Evolutionary conservation across 2,888 invertebrate species (phyloP).

Genomic region (Cordilura impudica): DNA sequence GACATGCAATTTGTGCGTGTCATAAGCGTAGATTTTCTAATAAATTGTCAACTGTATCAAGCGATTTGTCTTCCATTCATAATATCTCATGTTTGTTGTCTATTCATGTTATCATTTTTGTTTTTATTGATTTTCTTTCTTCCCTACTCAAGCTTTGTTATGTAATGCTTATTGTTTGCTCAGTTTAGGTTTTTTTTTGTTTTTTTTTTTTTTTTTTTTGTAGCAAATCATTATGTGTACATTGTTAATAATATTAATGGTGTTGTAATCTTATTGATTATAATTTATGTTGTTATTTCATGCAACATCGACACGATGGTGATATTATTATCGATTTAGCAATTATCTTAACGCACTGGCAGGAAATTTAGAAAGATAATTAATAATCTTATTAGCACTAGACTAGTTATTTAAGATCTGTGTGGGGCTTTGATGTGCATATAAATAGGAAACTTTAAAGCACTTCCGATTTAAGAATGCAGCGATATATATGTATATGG

Average conservation of each 20-base stretch:
- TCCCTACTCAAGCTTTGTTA: background rate
- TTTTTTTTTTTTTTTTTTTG: background rate
- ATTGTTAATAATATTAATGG: background rate
- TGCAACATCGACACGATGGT: background rate
- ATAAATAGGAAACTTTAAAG: no score
- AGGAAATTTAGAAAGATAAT: background rate
- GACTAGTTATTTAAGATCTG: no score
- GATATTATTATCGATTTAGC: background rate
- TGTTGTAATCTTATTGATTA: background rate
- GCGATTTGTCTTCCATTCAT: slow-evolving; percentile 14
- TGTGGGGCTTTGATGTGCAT: no score
- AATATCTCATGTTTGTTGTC: slow-evolving; percentile 4
- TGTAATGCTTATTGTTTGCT: background rate
- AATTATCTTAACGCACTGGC: background rate
- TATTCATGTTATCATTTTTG: background rate
- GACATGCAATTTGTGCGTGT: slow-evolving; percentile 54
- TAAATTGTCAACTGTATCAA: slow-evolving; percentile 31
- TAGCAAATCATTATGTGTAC: background rate
- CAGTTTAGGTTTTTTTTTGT: background rate
- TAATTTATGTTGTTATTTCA: background rate
- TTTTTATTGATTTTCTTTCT: background rate
- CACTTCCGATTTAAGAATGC: no score
- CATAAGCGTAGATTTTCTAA: slow-evolving; percentile 23
- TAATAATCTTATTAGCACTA: no score
- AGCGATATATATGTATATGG: no score